phyloP scores from a whole-genome alignment of 53 echinoderm and acorn worm genomes.

The Arbacia lixula region DNA sequence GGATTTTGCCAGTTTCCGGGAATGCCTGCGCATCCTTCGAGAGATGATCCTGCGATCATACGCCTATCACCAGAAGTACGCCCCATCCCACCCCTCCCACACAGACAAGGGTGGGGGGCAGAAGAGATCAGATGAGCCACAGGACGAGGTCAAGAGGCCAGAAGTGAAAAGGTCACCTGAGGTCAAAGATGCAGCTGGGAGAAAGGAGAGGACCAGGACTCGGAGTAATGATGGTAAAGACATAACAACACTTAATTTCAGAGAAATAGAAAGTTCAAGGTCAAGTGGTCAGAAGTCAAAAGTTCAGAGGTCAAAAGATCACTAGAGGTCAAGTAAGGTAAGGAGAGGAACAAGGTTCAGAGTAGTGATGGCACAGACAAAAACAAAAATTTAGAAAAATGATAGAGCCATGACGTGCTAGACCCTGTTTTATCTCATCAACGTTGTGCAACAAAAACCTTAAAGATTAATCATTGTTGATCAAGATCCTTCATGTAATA shows the following conservation, averaged over 20 bases:
- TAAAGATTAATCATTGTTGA: no score
- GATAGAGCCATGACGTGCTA: no score
- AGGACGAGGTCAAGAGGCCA: neutral
- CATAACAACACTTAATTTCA: no score
- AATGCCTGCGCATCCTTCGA: constrained; percentile 55
- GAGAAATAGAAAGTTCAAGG: neutral
- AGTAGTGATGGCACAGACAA: no score
- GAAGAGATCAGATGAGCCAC: neutral
- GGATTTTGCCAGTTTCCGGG: constrained; percentile 45
- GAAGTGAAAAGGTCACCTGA: neutral
- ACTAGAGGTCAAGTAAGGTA: no score
- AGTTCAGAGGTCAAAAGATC: no score
- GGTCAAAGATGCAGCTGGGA: neutral
- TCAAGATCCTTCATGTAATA: no score
- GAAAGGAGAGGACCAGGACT: neutral
- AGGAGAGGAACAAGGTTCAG: no score
- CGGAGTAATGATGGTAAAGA: no score
- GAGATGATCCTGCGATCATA: constrained; percentile 67
- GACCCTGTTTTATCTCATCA: no score
- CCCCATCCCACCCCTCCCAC: constrained; percentile 2
- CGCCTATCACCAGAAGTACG: constrained; percentile 49
- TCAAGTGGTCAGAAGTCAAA: constrained; percentile 27
- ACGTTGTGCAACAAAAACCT: no score
- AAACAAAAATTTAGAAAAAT: no score
- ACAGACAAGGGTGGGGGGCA: neutral